Evolutionary conservation across 2,113 vertebrate species (phyloP).

Genomic region (Physeter macrocephalus): DNA sequence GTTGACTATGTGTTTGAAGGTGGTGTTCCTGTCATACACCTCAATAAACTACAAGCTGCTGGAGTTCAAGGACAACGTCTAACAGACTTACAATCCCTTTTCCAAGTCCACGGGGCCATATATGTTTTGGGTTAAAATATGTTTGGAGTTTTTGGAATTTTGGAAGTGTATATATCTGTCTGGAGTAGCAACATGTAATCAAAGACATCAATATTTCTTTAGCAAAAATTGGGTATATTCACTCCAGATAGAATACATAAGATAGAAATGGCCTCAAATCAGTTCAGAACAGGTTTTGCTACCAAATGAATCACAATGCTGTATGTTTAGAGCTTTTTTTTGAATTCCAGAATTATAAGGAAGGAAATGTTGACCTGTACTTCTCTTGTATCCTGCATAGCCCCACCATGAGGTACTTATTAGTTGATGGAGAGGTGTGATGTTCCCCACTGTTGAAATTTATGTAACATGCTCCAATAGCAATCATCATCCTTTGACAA

Average conservation of each 20-base stretch:
- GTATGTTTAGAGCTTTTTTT: neutral
- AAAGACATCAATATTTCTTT: neutral
- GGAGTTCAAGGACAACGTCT: neutral
- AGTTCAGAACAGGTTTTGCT: neutral
- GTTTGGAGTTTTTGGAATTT: neutral
- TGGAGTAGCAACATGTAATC: neutral
- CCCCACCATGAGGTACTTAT: neutral
- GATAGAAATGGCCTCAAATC: neutral
- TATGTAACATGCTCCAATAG: neutral
- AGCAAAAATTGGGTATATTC: neutral
- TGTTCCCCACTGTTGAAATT: neutral
- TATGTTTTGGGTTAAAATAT: neutral
- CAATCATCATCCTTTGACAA: neutral
- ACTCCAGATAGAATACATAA: neutral
- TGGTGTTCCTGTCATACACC: neutral
- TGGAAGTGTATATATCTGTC: neutral
- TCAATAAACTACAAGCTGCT: neutral
- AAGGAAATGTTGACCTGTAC: neutral
- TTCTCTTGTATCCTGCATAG: too few species aligned
- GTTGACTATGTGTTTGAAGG: neutral
- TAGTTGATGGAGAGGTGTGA: neutral
- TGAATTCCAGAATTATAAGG: neutral
- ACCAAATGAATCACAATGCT: neutral
- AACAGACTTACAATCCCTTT: neutral
- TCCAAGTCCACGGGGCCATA: neutral